phyloP scores from a whole-genome alignment of 1,140 invertebrate genomes.

The Leptinotarsa lineolata region DNA sequence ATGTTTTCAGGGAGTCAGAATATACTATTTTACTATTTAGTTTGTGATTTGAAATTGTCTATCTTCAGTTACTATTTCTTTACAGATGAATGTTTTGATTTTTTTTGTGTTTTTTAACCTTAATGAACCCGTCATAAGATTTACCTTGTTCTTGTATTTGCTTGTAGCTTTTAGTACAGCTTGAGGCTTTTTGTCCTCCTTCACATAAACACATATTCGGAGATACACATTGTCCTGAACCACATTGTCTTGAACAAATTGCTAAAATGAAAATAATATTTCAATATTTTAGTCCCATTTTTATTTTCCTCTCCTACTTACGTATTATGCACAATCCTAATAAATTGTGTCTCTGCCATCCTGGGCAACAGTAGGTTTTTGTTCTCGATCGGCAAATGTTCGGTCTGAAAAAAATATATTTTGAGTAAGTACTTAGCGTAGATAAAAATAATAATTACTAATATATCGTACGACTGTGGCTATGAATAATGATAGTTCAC shows the following conservation, averaged over 20 bases:
- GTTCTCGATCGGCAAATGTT: conserved; percentile 76
- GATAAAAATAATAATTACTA: too few relatives aligned
- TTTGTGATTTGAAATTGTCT: too few relatives aligned
- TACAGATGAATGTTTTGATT: too few relatives aligned
- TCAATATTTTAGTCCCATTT: too few relatives aligned
- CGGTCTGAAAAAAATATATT: conserved; percentile 65
- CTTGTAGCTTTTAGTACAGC: conserved; percentile 31
- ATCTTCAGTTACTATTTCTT: too few relatives aligned
- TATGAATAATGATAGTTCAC: too few relatives aligned
- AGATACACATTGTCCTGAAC: conserved; percentile 73
- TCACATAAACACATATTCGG: conserved; percentile 83
- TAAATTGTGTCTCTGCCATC: conserved; percentile 74
- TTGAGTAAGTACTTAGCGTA: too few relatives aligned
- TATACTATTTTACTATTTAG: too few relatives aligned
- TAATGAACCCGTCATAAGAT: too few relatives aligned
- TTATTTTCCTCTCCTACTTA: conserved; percentile 62
- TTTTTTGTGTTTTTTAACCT: too few relatives aligned
- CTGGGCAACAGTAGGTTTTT: conserved; percentile 78
- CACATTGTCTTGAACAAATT: conserved; percentile 74
- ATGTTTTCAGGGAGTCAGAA: too few relatives aligned
- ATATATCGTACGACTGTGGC: too few relatives aligned
- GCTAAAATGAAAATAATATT: conserved; percentile 60
- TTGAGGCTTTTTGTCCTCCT: conserved; percentile 47
- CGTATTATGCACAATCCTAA: conserved; percentile 78
- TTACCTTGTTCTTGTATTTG: conserved; percentile 24